Evolutionary conservation across 2,113 vertebrate species (phyloP).

Genomic region (Saimiri boliviensis): DNA sequence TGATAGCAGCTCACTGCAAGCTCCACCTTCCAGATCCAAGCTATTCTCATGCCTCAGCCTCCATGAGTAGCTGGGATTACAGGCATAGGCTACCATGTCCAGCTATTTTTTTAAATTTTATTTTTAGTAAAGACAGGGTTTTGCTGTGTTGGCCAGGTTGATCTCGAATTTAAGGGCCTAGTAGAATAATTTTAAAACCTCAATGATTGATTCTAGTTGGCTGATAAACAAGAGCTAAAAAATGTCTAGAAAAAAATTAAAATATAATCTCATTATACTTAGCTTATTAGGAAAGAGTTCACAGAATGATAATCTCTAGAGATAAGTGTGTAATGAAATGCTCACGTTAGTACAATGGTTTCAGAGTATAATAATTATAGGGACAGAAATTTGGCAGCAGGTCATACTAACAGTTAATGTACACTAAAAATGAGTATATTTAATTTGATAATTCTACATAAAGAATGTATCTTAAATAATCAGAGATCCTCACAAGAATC

Average conservation of each 20-base stretch:
- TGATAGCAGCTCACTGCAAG: too few species aligned
- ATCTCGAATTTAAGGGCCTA: not conserved
- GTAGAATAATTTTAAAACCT: not conserved
- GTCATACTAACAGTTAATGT: not conserved
- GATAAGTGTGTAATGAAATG: not conserved
- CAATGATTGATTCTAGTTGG: not conserved
- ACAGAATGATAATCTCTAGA: not conserved
- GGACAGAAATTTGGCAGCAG: not conserved
- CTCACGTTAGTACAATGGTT: not conserved
- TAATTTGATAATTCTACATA: not conserved
- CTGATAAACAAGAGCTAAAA: not conserved
- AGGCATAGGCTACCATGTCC: too few species aligned
- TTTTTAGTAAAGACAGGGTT: too few species aligned
- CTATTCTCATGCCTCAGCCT: too few species aligned
- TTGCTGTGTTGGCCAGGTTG: too few species aligned
- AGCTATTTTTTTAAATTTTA: too few species aligned
- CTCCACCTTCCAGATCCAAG: too few species aligned
- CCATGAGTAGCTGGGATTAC: too few species aligned
- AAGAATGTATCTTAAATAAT: not conserved
- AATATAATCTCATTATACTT: not conserved
- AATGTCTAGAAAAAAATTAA: not conserved
- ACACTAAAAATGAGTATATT: not conserved
- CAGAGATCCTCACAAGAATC: not conserved
- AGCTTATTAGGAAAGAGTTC: not conserved
- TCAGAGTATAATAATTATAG: not conserved